These are phyloP conservation scores for Thripadectes ignobilis DNA, from an alignment of 2,797 vertebrate genomes.

Conservation along the genomic window DNA sequence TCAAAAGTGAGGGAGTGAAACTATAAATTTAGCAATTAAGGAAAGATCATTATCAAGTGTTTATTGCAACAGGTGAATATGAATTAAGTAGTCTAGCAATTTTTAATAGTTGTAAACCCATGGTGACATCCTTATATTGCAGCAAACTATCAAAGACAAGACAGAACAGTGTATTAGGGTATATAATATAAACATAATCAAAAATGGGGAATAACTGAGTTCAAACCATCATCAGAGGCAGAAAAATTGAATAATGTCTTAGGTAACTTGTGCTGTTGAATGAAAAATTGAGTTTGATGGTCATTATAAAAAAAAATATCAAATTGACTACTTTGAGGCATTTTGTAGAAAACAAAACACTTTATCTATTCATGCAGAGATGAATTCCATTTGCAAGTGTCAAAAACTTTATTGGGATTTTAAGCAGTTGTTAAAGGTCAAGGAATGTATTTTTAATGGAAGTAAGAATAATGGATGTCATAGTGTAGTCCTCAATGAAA, in stretches of 20 bases:
- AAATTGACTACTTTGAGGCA: neutral
- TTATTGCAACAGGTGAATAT: constrained; percentile 13
- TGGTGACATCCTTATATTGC: neutral
- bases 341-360: neutral
- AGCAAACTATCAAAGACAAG: neutral
- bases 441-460: neutral
- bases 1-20: neutral
- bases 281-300: neutral
- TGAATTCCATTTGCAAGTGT: neutral
- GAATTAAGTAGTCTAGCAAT: neutral
- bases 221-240: neutral
- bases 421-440: neutral
- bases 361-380: neutral
- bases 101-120: neutral
- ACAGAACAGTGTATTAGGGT: neutral
- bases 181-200: neutral
- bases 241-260: neutral
- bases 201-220: neutral
- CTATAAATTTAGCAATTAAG: constrained; percentile 27
- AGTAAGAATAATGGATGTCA: neutral
- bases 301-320: neutral
- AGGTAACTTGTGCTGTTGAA: neutral
- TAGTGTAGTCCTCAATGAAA: neutral
- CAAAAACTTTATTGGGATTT: neutral
- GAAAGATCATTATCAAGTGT: constrained; percentile 1